Evolutionary conservation across 2,113 vertebrate genomes (phyloP).

Genomic region (Microcebus lehilahytsara): DNA sequence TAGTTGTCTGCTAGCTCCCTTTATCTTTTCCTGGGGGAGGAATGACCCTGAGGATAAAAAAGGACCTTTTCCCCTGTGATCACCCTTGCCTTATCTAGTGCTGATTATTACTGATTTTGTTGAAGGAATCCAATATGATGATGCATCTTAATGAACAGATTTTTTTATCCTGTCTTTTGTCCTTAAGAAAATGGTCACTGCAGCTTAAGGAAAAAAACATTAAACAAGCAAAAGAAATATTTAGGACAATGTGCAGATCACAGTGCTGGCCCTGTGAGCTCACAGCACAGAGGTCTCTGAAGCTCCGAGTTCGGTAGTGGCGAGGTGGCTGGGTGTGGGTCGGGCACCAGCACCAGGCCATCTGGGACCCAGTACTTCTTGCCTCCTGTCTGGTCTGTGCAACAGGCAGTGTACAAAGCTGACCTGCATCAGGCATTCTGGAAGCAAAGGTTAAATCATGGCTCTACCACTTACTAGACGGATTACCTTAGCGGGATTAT

Average conservation of each 20-base stretch:
- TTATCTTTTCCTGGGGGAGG: neutral
- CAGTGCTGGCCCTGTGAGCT: neutral
- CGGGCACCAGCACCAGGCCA: neutral
- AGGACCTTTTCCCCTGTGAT: neutral
- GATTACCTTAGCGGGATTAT: neutral
- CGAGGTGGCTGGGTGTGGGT: neutral
- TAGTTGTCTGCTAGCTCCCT: neutral
- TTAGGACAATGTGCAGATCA: neutral
- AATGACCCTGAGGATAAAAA: neutral
- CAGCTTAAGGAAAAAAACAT: neutral
- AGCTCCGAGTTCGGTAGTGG: neutral
- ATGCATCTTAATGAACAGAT: neutral
- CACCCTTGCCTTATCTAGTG: neutral
- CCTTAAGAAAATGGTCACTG: neutral
- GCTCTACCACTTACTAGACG: neutral
- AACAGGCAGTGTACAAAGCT: neutral
- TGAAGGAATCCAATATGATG: neutral
- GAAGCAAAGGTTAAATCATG: neutral
- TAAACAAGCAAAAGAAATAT: neutral
- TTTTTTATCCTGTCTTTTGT: neutral
- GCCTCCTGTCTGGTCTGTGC: neutral
- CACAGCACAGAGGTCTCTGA: neutral
- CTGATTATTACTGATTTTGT: slow-evolving; percentile 48
- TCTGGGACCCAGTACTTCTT: too few species aligned
- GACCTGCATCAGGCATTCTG: neutral